These are phyloP conservation scores for Thunnus albacares DNA, from an alignment of 2,797 vertebrate genomes.

Conservation along the genomic window DNA sequence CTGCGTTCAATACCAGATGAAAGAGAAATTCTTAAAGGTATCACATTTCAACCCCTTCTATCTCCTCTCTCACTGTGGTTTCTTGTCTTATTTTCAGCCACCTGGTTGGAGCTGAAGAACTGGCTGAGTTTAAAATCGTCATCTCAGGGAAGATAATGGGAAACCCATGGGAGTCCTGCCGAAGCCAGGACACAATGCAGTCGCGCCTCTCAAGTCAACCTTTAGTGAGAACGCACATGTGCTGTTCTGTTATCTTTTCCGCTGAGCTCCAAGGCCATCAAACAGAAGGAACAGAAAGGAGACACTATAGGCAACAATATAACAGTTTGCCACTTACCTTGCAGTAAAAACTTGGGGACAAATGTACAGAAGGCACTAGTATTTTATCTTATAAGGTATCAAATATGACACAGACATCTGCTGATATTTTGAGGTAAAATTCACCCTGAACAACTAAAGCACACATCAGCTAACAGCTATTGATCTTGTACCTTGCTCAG, in stretches of 20 bases:
- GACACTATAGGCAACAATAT: not conserved
- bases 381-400: slow-evolving; percentile 25
- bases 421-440: slow-evolving; percentile 19
- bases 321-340: slow-evolving; percentile 24
- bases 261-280: slow-evolving; percentile 40
- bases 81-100: slow-evolving; percentile 41
- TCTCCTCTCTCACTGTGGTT: slow-evolving; percentile 20
- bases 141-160: slow-evolving; percentile 67
- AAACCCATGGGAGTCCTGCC: slow-evolving; percentile 69
- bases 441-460: not conserved
- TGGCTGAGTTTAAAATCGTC: slow-evolving; percentile 67
- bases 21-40: slow-evolving; percentile 31
- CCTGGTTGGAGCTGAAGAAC: slow-evolving; percentile 44
- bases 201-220: slow-evolving; percentile 59
- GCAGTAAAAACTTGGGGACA: slow-evolving; percentile 6
- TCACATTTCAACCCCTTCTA: slow-evolving; percentile 36
- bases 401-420: slow-evolving; percentile 21
- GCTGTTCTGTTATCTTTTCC: slow-evolving; percentile 58
- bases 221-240: slow-evolving; percentile 61
- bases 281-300: slow-evolving; percentile 32
- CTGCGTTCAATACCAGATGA: slow-evolving; percentile 41
- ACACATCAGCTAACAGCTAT: not conserved
- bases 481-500: not conserved
- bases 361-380: not conserved
- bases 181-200: slow-evolving; percentile 57